Evolutionary conservation across 2,113 vertebrate species (phyloP).

Genomic region (Pseudonaja textilis): DNA sequence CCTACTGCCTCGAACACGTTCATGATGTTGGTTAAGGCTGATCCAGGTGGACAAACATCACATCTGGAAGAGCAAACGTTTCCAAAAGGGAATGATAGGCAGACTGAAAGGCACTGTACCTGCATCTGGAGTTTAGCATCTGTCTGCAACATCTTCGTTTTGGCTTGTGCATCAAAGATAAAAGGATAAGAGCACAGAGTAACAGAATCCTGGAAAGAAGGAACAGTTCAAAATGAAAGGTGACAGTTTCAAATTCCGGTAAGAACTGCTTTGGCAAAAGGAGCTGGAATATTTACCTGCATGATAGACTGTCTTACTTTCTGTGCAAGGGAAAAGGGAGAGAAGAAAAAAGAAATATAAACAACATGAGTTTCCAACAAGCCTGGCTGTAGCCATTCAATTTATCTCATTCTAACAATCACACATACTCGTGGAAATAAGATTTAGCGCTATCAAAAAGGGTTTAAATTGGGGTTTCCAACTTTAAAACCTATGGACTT

Average conservation of each 20-base stretch:
- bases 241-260: constrained; percentile 15
- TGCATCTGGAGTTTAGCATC: constrained; percentile 98
- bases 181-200: constrained; percentile 97
- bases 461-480: background rate
- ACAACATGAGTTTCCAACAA: background rate
- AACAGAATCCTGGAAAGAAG: constrained; percentile 79
- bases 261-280: constrained; percentile 11
- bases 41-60: background rate
- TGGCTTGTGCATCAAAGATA: constrained; percentile 94
- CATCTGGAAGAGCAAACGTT: background rate
- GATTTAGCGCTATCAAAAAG: background rate
- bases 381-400: background rate
- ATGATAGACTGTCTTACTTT: constrained; percentile 87
- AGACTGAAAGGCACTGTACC: constrained; percentile 66
- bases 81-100: background rate
- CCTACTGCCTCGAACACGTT: background rate
- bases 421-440: background rate
- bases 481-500: background rate
- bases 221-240: background rate
- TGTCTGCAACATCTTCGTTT: constrained; percentile 98
- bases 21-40: background rate
- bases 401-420: background rate
- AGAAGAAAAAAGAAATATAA: constrained; percentile 43
- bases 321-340: constrained; percentile 63
- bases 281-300: constrained; percentile 75